Evolutionary conservation across 2,797 vertebrate species (phyloP), one percentile per base, ranked within the genome.

Genomic region (Psittacula echo): DNA sequence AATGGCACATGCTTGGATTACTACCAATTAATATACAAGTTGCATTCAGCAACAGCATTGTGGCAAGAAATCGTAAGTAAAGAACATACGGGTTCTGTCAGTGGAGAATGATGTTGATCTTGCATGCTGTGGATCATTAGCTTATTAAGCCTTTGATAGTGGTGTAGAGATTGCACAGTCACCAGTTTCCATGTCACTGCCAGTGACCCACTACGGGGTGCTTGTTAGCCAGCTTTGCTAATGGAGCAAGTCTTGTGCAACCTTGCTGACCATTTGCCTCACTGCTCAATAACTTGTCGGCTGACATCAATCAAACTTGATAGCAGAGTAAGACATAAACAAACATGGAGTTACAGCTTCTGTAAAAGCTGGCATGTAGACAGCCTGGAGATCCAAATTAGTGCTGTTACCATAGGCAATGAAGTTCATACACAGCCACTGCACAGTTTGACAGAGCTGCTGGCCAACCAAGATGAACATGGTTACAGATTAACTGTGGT

Each of bases 401-500:
- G 13, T 11, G 19, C 26, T 3, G 2, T 42, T 48, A 34, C 41
- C 0, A 0, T 22, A 18, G 39, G 54, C 76, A 81, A 30, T 1
- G 5, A 9, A 11, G 27, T 29, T 54, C 23, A 5, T 32, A 62
- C 6, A 20, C 48, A 77, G 54, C 13, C 60, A 41, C 11, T 41
- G 1, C 0, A 0, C 4, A 1, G 54, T 54, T 56, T 85, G 65
- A 19, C 60, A 70, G 73, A 76, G 54, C 37, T 78, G 83, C 83
- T 80, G 54, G 17, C 58, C 34, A 65, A 3, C 10, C 20, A 39
- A 2, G 22, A 5, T 0, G 2, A 3, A 7, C 16, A 4, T 29
- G n/a, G 47, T 20, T 77, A 44, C 34, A 30, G 8, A 32, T 19
- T 12, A 54, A n/a, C 19, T 9, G 1, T 2, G 26, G 9, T 26